phyloP scores from a whole-genome alignment of 64 coral and sea anemone species.

The Dendronephthya gigantea region DNA sequence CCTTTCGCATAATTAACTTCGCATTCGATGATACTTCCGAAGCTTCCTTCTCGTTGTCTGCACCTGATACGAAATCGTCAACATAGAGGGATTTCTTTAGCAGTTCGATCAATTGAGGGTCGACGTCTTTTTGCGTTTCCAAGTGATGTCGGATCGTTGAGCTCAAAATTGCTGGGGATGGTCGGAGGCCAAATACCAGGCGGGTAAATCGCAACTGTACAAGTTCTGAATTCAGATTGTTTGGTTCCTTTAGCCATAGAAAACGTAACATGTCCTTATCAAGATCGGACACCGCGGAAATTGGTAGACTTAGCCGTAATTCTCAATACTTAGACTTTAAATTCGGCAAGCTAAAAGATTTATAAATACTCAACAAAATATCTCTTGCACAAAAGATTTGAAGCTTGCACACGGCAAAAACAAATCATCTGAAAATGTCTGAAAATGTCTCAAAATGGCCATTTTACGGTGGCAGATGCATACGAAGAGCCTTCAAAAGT shows the following conservation, averaged over 20 bases:
- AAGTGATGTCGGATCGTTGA: background rate
- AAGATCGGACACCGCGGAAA: too few relatives aligned
- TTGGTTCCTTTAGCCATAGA: slow-evolving; percentile 25
- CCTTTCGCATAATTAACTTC: slow-evolving; percentile 21
- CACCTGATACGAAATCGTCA: slow-evolving; percentile 4
- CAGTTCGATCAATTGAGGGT: slow-evolving; percentile 15
- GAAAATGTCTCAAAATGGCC: too few relatives aligned
- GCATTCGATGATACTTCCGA: background rate
- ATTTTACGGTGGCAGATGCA: too few relatives aligned
- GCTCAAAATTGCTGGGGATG: slow-evolving; percentile 23
- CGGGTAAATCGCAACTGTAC: slow-evolving; percentile 21
- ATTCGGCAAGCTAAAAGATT: too few relatives aligned
- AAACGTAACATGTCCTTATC: slow-evolving; percentile 24
- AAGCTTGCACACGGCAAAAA: too few relatives aligned
- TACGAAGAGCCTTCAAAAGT: too few relatives aligned
- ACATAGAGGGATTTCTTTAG: slow-evolving; percentile 24
- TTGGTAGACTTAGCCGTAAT: too few relatives aligned
- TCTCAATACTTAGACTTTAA: too few relatives aligned
- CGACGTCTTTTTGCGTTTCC: background rate
- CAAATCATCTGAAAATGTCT: too few relatives aligned
- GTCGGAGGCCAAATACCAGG: slow-evolving; percentile 27
- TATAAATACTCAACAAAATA: too few relatives aligned
- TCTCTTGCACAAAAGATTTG: too few relatives aligned
- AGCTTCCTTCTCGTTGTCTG: background rate
- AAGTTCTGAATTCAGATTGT: slow-evolving; percentile 29